These are phyloP conservation scores for Xestia xanthographa DNA, from an alignment of 2,888 invertebrate genomes.

Conservation along the genomic window DNA sequence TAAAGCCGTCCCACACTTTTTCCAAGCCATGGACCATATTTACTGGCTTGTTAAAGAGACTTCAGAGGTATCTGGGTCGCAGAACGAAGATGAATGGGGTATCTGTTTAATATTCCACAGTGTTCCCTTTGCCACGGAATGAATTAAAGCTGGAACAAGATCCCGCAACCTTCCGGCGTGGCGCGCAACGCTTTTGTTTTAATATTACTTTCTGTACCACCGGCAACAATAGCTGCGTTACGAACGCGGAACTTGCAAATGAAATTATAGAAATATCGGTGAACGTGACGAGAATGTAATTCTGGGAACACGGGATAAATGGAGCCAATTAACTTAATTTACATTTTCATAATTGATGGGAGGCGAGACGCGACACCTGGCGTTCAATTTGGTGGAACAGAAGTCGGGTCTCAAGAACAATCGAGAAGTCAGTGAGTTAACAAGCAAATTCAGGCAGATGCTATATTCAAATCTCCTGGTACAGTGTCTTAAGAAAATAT, in stretches of 20 bases:
- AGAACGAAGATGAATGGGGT: slow-evolving; percentile 74
- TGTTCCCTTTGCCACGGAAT: slow-evolving; percentile 71
- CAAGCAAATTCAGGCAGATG: background rate
- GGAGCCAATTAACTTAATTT: slow-evolving; percentile 49
- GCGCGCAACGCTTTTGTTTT: slow-evolving; percentile 56
- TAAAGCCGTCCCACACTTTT: slow-evolving; percentile 24
- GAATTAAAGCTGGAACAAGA: slow-evolving; percentile 79
- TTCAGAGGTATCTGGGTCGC: slow-evolving; percentile 74
- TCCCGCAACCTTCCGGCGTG: slow-evolving; percentile 62
- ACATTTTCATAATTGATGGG: slow-evolving; percentile 41
- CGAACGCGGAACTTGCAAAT: slow-evolving; percentile 53
- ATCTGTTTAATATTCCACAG: slow-evolving; percentile 78
- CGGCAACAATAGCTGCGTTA: slow-evolving; percentile 41
- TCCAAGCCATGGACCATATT: slow-evolving; percentile 55
- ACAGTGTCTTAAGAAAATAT: background rate
- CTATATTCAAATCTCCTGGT: background rate
- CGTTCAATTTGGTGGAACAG: slow-evolving; percentile 16
- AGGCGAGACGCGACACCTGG: slow-evolving; percentile 1
- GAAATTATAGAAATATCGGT: slow-evolving; percentile 55
- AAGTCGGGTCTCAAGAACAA: slow-evolving; percentile 1
- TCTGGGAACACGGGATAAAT: slow-evolving; percentile 29
- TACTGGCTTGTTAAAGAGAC: slow-evolving; percentile 62
- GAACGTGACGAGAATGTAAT: slow-evolving; percentile 55
- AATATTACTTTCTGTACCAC: slow-evolving; percentile 61
- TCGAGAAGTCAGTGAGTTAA: background rate